phyloP scores from a whole-genome alignment of 2,888 invertebrate species.

The Dendrolimus houi region DNA sequence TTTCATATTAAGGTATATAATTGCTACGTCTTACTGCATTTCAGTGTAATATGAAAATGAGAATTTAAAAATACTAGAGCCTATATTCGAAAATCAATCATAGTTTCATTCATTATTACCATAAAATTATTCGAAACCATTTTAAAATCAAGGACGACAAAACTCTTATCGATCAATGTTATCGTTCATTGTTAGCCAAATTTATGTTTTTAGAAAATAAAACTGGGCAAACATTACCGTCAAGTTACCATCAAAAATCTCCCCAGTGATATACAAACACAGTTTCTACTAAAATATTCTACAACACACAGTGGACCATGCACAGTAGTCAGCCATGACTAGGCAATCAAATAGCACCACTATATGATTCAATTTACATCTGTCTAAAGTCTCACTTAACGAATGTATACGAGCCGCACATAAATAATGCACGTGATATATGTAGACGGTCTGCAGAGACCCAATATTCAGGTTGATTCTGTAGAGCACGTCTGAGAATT shows the following conservation, averaged over 20 bases:
- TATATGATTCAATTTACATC: neutral
- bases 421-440: slow-evolving; percentile 38
- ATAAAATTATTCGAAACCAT: too few species aligned
- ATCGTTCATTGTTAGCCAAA: too few species aligned
- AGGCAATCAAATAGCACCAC: neutral
- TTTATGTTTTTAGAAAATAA: neutral
- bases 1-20: too few species aligned
- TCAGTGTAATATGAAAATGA: too few species aligned
- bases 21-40: too few species aligned
- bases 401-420: slow-evolving; percentile 19
- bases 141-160: too few species aligned
- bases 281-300: neutral
- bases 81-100: too few species aligned
- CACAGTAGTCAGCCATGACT: too few species aligned
- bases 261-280: neutral
- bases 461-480: slow-evolving; percentile 41
- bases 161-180: too few species aligned
- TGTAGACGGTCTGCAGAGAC: slow-evolving; percentile 38
- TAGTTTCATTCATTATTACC: too few species aligned
- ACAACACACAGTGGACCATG: too few species aligned
- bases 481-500: slow-evolving; percentile 36
- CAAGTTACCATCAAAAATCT: neutral
- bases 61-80: too few species aligned
- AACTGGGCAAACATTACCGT: neutral
- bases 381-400: neutral